Conservation (phyloP, 2,888 invertebrate genomes). For the Axea sp. region DNA sequence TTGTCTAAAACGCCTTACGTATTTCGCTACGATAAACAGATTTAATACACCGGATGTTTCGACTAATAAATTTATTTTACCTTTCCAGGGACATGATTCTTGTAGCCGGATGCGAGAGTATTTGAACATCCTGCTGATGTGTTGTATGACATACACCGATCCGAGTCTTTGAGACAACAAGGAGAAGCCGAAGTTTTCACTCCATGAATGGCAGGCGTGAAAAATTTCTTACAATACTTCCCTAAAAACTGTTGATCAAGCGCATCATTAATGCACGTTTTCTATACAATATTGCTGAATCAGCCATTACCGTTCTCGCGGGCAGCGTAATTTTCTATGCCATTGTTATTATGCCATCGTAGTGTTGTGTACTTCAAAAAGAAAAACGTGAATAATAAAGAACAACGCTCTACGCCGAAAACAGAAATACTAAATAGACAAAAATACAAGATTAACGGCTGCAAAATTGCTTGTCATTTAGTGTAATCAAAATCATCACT, state of each 20-base stretch:
- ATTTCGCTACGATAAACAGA: constrained; percentile 70
- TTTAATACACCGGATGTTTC: constrained; percentile 68
- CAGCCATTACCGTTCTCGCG: constrained; percentile 67
- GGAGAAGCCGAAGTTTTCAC: constrained; percentile 58
- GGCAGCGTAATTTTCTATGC: constrained; percentile 64
- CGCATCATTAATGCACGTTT: constrained; percentile 70
- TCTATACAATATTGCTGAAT: constrained; percentile 71
- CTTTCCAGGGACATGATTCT: constrained; percentile 40
- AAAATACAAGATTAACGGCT: constrained; percentile 40
- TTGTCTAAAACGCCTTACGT: constrained; percentile 72
- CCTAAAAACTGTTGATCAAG: constrained; percentile 72
- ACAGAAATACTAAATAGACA: constrained; percentile 45
- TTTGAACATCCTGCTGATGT: constrained; percentile 50
- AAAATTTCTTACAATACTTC: constrained; percentile 72
- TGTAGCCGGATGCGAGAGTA: constrained; percentile 58
- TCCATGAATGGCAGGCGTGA: constrained; percentile 75
- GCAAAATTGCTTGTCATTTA: constrained; percentile 45
- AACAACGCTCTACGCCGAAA: constrained; percentile 46
- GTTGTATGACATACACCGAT: constrained; percentile 48
- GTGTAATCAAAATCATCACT: constrained; percentile 31
- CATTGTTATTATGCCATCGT: constrained; percentile 54
- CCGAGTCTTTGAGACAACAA: constrained; percentile 45
- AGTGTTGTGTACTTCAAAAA: constrained; percentile 27
- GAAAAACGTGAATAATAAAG: constrained; percentile 30
- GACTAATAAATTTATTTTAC: constrained; percentile 62